Evolutionary conservation across 2,797 vertebrate species (phyloP).

Genomic region (Lepilemur ruficaudatus): DNA sequence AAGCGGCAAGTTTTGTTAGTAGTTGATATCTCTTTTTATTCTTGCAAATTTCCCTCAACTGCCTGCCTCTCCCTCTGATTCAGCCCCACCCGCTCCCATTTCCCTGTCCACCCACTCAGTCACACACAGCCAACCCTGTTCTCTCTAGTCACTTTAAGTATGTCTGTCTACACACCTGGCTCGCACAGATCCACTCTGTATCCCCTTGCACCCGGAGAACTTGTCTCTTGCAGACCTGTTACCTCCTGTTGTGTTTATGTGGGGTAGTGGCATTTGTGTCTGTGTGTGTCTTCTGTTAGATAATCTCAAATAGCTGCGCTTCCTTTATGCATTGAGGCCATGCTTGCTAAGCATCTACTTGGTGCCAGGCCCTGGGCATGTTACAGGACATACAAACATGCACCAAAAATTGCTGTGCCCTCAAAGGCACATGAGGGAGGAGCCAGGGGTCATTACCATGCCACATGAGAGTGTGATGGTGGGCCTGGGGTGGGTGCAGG

Average conservation of each 20-base stretch:
- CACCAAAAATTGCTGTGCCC: background rate
- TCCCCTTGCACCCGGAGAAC: background rate
- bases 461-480: background rate
- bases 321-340: background rate
- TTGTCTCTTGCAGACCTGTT: background rate
- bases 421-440: background rate
- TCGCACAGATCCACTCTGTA: background rate
- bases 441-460: rapidly evolving
- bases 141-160: background rate
- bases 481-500: background rate
- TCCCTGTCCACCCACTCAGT: slow-evolving; percentile 1
- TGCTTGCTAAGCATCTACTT: background rate
- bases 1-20: background rate
- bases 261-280: background rate
- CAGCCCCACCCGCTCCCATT: background rate
- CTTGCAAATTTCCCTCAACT: background rate
- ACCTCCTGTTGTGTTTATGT: background rate
- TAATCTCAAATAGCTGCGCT: background rate
- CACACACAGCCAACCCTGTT: background rate
- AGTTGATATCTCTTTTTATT: background rate
- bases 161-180: slow-evolving; percentile 20
- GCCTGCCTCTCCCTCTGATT: background rate
- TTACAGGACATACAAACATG: background rate
- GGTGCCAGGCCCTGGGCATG: background rate
- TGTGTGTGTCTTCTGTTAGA: background rate